phyloP scores from a whole-genome alignment of 2,888 invertebrate genomes.

The Drosophila mayaguana region DNA sequence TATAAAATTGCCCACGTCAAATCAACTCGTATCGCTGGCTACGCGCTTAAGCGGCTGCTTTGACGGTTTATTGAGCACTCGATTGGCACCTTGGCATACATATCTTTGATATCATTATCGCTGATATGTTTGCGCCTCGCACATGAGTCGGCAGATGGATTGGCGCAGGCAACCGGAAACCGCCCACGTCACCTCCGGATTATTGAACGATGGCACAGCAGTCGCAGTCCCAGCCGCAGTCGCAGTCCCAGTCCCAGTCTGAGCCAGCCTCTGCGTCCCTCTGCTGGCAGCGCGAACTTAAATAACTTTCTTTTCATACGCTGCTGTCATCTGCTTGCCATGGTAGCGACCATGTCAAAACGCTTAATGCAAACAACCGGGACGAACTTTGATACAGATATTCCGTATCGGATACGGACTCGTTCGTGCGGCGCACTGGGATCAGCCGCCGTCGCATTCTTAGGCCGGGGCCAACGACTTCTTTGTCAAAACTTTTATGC shows the following conservation, averaged over 20 bases:
- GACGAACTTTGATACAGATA: conserved; percentile 51
- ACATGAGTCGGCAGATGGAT: not conserved
- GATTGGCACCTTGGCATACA: conserved; percentile 70
- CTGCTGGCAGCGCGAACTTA: conserved; percentile 53
- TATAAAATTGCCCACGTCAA: conserved; percentile 1
- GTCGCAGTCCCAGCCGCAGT: conserved; percentile 1
- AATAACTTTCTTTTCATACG: conserved; percentile 60
- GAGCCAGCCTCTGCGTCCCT: not conserved
- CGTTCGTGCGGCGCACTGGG: conserved; percentile 70
- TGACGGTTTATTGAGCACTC: conserved; percentile 68
- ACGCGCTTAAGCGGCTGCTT: conserved; percentile 41
- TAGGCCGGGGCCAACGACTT: conserved; percentile 50
- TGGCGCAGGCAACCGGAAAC: conserved; percentile 45
- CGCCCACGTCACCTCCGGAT: conserved; percentile 56
- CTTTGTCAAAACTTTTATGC: conserved; percentile 78
- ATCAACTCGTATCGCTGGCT: conserved; percentile 41
- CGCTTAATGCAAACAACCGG: conserved; percentile 70
- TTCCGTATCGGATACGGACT: conserved; percentile 58
- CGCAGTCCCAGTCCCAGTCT: conserved; percentile 2
- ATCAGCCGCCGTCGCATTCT: conserved; percentile 47
- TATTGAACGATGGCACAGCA: conserved; percentile 47
- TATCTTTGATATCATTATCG: conserved; percentile 72
- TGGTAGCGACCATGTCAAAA: conserved; percentile 74
- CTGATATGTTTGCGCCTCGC: conserved; percentile 38
- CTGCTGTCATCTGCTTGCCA: conserved; percentile 25